A percentile compares a stretch with the other conserved stretches of the same genome.
phyloP scores from a whole-genome alignment of 2,888 invertebrate genomes.

The Diarsia rubi region DNA sequence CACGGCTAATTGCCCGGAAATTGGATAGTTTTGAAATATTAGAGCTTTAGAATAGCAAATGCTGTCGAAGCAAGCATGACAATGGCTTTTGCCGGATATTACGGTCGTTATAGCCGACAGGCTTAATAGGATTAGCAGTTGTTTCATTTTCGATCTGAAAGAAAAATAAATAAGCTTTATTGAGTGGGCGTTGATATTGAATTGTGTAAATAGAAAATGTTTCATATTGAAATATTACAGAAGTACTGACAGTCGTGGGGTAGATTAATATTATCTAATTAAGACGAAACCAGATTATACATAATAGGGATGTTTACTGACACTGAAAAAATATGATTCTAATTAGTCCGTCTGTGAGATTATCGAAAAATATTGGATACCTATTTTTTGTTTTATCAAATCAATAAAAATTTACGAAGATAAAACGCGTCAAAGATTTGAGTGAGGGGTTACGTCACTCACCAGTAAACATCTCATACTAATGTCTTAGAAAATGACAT shows the following conservation, averaged over 20 bases:
- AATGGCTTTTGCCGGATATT: constrained; percentile 63
- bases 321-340: no score
- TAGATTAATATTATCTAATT: no score
- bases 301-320: no score
- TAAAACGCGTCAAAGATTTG: no score
- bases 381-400: no score
- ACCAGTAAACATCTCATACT: no score
- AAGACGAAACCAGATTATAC: background rate
- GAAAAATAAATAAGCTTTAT: constrained; percentile 51
- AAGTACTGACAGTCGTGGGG: background rate
- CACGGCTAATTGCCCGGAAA: constrained; percentile 82
- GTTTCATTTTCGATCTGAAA: constrained; percentile 68
- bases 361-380: no score
- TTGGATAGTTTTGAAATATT: constrained; percentile 73
- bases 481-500: no score
- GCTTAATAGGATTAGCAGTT: constrained; percentile 54
- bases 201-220: constrained; percentile 26
- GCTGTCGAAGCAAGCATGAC: constrained; percentile 82
- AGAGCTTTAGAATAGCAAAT: constrained; percentile 77
- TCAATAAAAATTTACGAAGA: no score
- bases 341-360: no score
- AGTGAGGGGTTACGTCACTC: no score
- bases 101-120: constrained; percentile 47
- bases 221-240: background rate
- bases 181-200: constrained; percentile 36